Percentiles rank a stretch among this genome's conserved stretches.
These are phyloP conservation scores for Aldrovandia affinis DNA, from an alignment of 2,797 vertebrate species.

Conservation along the genomic window DNA sequence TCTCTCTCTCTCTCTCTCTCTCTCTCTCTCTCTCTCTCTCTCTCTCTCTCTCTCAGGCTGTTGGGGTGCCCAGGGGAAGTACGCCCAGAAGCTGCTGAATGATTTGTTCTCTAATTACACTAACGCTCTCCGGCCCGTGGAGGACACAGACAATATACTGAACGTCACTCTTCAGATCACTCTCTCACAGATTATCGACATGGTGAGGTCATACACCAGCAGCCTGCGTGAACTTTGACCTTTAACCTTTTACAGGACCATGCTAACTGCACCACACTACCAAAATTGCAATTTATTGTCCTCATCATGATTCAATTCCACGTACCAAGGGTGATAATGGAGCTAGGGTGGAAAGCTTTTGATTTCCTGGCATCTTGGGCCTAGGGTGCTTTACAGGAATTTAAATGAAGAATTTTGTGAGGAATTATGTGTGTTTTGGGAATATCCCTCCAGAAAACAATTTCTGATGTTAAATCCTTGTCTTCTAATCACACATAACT, in stretches of 20 bases:
- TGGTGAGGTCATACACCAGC: conserved; percentile 71
- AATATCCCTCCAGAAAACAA: neutral
- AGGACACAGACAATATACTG: conserved; percentile 83
- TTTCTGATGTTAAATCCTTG: neutral
- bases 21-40: neutral
- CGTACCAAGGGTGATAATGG: neutral
- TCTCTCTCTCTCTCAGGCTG: conserved; percentile 65
- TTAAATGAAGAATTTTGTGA: too few species aligned
- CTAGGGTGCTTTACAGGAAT: neutral
- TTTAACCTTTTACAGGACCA: neutral
- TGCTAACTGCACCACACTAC: too few species aligned
- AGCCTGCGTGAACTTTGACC: neutral
- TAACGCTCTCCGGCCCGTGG: conserved; percentile 83
- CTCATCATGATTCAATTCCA: neutral
- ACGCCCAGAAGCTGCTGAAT: conserved; percentile 81
- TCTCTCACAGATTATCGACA: conserved; percentile 91
- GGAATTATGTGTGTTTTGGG: too few species aligned
- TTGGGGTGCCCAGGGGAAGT: conserved; percentile 74
- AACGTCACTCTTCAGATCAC: conserved; percentile 90
- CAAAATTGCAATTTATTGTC: neutral
- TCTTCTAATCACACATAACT: neutral
- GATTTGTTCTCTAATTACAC: conserved; percentile 87
- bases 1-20: neutral
- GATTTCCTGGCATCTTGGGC: neutral
- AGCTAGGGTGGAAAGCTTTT: neutral